phyloP scores from a whole-genome alignment of 2,113 vertebrate genomes.

The Hippocampus abdominalis region DNA sequence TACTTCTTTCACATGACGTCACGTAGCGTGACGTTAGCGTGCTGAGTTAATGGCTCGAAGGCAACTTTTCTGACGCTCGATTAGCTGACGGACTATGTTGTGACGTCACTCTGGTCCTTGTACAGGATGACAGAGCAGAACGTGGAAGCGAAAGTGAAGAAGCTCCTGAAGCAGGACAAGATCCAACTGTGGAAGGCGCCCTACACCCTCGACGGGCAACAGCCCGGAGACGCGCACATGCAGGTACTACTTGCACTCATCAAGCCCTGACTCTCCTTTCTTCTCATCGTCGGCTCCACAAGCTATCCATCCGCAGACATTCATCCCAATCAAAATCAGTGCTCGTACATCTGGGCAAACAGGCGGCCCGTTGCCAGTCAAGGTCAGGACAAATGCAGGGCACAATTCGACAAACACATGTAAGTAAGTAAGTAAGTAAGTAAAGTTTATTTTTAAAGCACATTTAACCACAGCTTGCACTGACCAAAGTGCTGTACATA shows the following conservation, averaged over 20 bases:
- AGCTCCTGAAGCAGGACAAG: conserved; percentile 81
- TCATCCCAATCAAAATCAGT: no score
- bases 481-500: no score
- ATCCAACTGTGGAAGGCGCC: conserved; percentile 91
- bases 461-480: no score
- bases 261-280: no score
- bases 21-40: background rate
- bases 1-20: background rate
- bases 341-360: no score
- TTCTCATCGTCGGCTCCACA: no score
- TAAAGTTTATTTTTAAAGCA: no score
- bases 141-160: conserved; percentile 81
- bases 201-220: conserved; percentile 76
- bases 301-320: no score
- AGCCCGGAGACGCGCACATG: conserved; percentile 67
- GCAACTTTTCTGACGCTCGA: background rate
- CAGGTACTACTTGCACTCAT: conserved; percentile 62
- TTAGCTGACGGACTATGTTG: background rate
- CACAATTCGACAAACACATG: no score
- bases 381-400: no score
- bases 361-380: no score
- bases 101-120: background rate
- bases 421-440: no score
- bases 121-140: conserved; percentile 82
- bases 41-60: background rate